Evolutionary conservation across 64 coral and sea anemone species (phyloP), one percentile per base, ranked within the genome.

Genomic region (Stichodactyla mertensii): DNA sequence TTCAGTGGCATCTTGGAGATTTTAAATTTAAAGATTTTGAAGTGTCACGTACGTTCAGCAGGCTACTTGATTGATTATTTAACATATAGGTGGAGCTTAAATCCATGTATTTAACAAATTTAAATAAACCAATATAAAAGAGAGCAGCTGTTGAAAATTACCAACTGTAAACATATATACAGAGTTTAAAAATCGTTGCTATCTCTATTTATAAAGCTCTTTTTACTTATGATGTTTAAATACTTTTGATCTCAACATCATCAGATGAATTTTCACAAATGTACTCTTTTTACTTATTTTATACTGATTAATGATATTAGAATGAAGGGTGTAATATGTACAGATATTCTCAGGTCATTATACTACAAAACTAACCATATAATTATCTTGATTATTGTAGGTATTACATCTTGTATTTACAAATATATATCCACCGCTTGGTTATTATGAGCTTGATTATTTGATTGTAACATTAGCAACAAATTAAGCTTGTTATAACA

Each of bases 21-120:
- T 28, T 74, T 31, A 28, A 74, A 27, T 74, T 74, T 74, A 74
- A 74, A 74, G 69, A 74, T 74, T 74, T 74, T 74, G 10, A 74
- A 74, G 27, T 74, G 69, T 74, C 69, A 74, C 69, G 69, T 74
- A 74, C 26, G 24, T 74, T 27, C 24, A 74, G 69, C 24, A 74
- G 69, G 69, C 23, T 27, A 74, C 69, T 74, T 31, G 24, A 74
- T 74, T 11, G 69, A 74, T 74, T 74, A 74, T 74, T 74, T 23
- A 74, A 4, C 69, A 0, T 0, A n/a, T 26, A 71, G 69, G 69
- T 74, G 69, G 69, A 74, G 69, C 24, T 27, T 45, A 45, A 45
- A 45, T 2, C 69, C 7, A 27, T 31, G 64, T 69, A 23, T 74
- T 74, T 74, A 74, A 74, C 27, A 74, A 31, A 74, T 31, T 11